Evolutionary conservation across 2,888 invertebrate species (phyloP), one percentile per base, ranked within the genome.

Genomic region (Argynnis bischoffii): DNA sequence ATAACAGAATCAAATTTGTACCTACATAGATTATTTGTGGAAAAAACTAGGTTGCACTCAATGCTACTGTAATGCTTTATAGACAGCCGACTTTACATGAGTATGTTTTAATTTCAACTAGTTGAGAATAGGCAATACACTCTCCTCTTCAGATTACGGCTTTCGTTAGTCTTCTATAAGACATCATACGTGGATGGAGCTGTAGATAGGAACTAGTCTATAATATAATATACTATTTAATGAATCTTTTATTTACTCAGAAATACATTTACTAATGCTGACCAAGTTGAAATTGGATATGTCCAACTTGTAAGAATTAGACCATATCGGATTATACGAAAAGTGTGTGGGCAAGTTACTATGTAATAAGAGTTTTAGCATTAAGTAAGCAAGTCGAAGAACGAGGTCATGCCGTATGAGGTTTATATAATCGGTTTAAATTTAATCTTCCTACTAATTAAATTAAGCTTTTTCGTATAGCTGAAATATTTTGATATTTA

Each of bases 371-470:
- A 65, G 57, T 59, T 67, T 65, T 50, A 67, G 54, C 61, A 66
- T 13, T 57, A 70, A 64, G 55, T 63, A 59, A 63, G 61, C 47
- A 55, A 55, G 55, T 63, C 51, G 51, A 67, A 65, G 70, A 69
- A 74, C 71, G 71, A 76, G 78, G 79, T 76, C 75, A 72, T 61
- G 74, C 75, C 76, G 76, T 77, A 61, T 50, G 77, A 73, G 77
- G 72, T 75, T 75, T 74, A 76, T 77, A 77, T 78, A 81, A 80
- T 78, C 76, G 77, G 75, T 75, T 78, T 75, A 76, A 79, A 81
- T 77, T 77, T 84, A 82, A 85, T 84, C 81, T 79, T 76, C 79
- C 72, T 74, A 69, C 76, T 79, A 81, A 83, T 83, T 83, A 77
- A 82, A 84, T 84, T 82, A 82, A 78, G 75, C 6, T 48, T 59